Base-by-base conservation (phyloP, 2,888 invertebrate genomes). In the Euzophera pinguis region DNA sequence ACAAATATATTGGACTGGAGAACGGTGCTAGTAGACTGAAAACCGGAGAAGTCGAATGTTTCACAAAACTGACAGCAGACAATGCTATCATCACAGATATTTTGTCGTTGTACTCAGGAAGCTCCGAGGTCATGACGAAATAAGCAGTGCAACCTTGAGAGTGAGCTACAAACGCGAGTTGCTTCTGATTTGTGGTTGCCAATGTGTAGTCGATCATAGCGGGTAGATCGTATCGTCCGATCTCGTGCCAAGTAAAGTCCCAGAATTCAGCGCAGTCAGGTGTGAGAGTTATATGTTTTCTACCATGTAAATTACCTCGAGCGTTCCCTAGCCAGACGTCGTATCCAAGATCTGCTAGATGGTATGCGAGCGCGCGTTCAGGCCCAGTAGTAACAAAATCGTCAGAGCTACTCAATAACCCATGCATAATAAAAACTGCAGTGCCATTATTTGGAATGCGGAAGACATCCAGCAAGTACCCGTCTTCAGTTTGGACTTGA, bases 201-300 rank as follows among this genome's bases (percentile, higher is more conserved):
- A 89, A 52, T 7, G 92, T 83, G 64, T 91, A 87, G 65, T 94
- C 92, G 12, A 95, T 89, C 75, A 91, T 91, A 0, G 93, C 92
- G 6, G 94, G 93, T 3, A 94, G 58, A 70, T 95, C 95, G 61
- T 88, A 87, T 10, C 72, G 59, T 0, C 93, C 94, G 78, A 94
- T 93, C 63, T 95, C 92, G 64, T 94, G 91, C 89, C 91, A 94
- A 58, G 93, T 93, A 66, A 57, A 76, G 6, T 56, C 48, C 65
- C 64, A 67, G 50, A 62, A 65, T 1, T 63, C 52, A n/a, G 14
- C 13, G 7, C 50, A 42, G 6, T 54, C 47, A 5, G 52, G 53
- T 0, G 50, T 32, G 5, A 50, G 8, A 1, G 16, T 32, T 0
- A 41, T 10, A 7, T 50, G 39, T 14, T 32, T 8, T 29, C 50